Base-by-base conservation (phyloP, 2,113 vertebrate genomes). In the Cottus gobio region DNA sequence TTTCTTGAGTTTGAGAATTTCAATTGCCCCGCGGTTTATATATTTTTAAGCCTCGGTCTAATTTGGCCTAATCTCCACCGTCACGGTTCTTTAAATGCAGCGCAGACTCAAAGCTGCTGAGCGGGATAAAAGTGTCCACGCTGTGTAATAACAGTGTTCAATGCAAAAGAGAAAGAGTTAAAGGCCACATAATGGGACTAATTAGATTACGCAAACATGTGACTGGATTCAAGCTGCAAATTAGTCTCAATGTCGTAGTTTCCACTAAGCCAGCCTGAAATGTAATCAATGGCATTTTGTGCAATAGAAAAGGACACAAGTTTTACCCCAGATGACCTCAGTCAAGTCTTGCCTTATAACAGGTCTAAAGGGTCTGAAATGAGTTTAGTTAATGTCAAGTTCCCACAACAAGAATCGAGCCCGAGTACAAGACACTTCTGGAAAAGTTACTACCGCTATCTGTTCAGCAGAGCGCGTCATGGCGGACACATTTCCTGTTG, bases 141-240 rank as follows among this genome's bases (percentile, higher is more conserved):
- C 12, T 24, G 50, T 13, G 46, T 16, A 50, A 56, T 70, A 30
- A 3, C 2, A 31, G 46, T 46, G 63, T 54, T 48, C 30, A 70
- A n/a, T n/a, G 24, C 37, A 26, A 8, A 22, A 70, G 26, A 56
- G 22, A 61, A 30, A 48, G n/a, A 22, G 56, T 22, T 7, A 28
- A 71, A 18, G 1, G n/a, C 20, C 28, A 57, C 15, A 37, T 31
- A 44, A 30, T 28, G 54, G 13, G 16, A 77, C 20, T 30, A 31
- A 65, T 57, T 74, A 80, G 7, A 66, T 52, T 65, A 77, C 10
- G 52, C 26, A 77, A 74, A 13, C 52, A 75, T 46, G 62, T 72
- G 75, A 61, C 44, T 63, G 22, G n/a, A 76, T 65, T 67, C 13
- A 58, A 67, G 13, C 15, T 68, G 57, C 15, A 62, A 39, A 36